These are phyloP conservation scores for Chlamydotis undulata DNA, from an alignment of 2,113 vertebrate species.

Conservation along the genomic window DNA sequence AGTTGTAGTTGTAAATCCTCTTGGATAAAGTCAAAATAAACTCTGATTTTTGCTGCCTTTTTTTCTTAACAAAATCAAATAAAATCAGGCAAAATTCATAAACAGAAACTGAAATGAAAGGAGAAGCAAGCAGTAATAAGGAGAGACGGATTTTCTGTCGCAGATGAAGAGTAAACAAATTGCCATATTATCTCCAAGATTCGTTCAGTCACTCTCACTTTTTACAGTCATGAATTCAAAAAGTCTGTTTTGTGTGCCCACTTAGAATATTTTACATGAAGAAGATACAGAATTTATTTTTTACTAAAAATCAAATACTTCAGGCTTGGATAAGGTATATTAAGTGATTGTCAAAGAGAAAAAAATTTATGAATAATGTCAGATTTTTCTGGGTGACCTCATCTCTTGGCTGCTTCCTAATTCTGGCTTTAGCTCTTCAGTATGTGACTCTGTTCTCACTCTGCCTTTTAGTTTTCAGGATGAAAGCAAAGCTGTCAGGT, in stretches of 20 bases:
- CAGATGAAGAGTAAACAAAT: neutral
- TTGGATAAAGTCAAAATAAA: slow-evolving; percentile 7
- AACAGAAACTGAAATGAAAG: neutral
- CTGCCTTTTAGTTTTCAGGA: slow-evolving; percentile 28
- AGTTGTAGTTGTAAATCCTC: slow-evolving; percentile 38
- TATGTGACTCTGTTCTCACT: slow-evolving; percentile 37
- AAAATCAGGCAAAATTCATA: neutral
- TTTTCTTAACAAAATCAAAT: neutral
- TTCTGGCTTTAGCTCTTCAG: neutral
- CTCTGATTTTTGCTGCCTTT: neutral
- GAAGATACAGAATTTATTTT: neutral
- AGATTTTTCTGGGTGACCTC: neutral
- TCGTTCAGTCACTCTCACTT: neutral
- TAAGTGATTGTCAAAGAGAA: neutral
- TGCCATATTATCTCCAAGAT: neutral
- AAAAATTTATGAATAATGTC: neutral
- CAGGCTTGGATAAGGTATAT: neutral
- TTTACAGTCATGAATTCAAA: neutral
- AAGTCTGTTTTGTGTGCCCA: neutral
- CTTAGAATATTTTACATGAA: neutral
- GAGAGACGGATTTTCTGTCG: neutral
- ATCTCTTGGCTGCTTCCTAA: slow-evolving; percentile 20
- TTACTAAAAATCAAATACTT: neutral
- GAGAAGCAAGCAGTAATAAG: neutral
- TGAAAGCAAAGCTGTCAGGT: slow-evolving; percentile 66